Conservation (phyloP, 1,140 invertebrate species). For the Drosophila virilis region DNA sequence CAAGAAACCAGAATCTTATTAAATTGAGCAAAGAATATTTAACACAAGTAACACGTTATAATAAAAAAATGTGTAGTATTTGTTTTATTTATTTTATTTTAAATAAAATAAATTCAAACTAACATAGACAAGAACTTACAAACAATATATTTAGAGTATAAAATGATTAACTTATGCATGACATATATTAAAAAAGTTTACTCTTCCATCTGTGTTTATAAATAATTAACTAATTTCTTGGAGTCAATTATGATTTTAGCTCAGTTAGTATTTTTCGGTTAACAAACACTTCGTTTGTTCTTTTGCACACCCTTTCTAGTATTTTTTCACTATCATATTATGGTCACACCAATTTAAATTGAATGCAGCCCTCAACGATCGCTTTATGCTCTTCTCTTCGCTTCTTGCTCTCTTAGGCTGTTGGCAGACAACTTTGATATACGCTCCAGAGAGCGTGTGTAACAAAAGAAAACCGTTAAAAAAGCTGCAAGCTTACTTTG, state of each 20-base stretch:
- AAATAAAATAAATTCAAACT: too few species aligned
- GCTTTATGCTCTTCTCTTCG: not conserved
- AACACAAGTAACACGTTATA: too few species aligned
- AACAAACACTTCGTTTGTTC: not conserved
- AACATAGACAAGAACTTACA: too few species aligned
- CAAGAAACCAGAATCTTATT: too few species aligned
- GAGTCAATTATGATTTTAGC: not conserved
- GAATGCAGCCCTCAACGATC: conserved; percentile 26
- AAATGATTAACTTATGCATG: too few species aligned
- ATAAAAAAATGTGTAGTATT: too few species aligned
- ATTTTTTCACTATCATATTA: not conserved
- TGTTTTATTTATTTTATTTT: too few species aligned
- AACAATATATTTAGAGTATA: too few species aligned
- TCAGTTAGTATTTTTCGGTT: not conserved
- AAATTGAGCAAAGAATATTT: too few species aligned
- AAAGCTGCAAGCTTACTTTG: conserved; percentile 18
- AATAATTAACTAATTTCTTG: not conserved
- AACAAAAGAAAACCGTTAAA: conserved; percentile 33
- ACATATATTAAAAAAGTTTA: too few species aligned
- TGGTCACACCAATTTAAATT: conserved; percentile 19
- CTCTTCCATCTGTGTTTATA: not conserved
- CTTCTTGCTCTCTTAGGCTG: not conserved
- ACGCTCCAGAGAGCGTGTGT: not conserved
- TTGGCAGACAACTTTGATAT: not conserved
- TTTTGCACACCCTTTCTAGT: not conserved